phyloP scores from a whole-genome alignment of 2,888 invertebrate species.

The Euspilapteryx auroguttella region DNA sequence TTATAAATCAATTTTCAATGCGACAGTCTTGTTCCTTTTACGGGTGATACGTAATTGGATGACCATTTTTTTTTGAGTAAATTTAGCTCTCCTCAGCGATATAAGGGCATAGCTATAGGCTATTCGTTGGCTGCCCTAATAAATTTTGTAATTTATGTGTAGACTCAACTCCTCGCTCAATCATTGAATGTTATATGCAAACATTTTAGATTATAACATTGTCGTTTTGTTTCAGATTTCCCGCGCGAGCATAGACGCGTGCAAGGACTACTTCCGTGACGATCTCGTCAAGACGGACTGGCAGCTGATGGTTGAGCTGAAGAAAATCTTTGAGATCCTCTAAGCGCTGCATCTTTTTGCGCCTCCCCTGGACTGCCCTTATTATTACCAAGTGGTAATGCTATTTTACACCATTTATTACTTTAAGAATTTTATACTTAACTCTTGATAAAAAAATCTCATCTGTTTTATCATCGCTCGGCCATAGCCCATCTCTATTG shows the following conservation, averaged over 20 bases:
- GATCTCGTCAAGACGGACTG: slow-evolving; percentile 97
- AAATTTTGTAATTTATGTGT: no score
- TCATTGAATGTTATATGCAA: no score
- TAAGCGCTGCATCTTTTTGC: slow-evolving; percentile 41
- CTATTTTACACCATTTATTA: neutral
- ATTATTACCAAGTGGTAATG: neutral
- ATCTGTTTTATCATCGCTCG: neutral
- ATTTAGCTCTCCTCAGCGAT: neutral
- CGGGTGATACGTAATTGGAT: neutral
- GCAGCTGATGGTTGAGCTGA: slow-evolving; percentile 97
- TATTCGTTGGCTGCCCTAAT: no score
- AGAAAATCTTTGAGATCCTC: slow-evolving; percentile 95
- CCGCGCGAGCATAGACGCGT: slow-evolving; percentile 97
- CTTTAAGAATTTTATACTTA: no score
- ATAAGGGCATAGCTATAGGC: no score
- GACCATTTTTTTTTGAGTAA: slow-evolving; percentile 1
- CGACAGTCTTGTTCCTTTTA: slow-evolving; percentile 3
- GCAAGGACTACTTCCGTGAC: slow-evolving; percentile 98
- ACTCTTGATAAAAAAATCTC: no score
- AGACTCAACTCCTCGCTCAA: no score
- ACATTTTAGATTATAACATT: no score
- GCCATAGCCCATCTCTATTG: slow-evolving; percentile 1
- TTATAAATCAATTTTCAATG: no score
- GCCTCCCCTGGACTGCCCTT: neutral
- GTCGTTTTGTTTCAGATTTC: slow-evolving; percentile 74